Evolutionary conservation across 2,888 invertebrate species (phyloP).

Genomic region (Brachylomia viminalis): DNA sequence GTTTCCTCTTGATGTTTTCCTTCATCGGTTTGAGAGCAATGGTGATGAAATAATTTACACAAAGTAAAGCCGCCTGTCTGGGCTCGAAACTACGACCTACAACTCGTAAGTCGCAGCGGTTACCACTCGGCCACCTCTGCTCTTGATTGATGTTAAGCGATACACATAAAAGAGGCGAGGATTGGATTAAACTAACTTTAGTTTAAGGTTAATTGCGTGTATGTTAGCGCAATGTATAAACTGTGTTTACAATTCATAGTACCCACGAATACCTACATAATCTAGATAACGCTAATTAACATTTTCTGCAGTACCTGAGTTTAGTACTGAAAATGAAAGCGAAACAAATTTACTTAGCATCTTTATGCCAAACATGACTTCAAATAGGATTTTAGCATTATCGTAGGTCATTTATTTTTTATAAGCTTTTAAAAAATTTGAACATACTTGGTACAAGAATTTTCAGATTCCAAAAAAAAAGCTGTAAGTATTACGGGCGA

Average conservation of each 20-base stretch:
- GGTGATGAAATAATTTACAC: too few species aligned
- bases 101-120: too few species aligned
- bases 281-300: constrained; percentile 34
- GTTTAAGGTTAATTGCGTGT: not conserved
- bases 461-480: not conserved
- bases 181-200: not conserved
- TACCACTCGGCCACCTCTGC: too few species aligned
- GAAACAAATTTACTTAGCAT: constrained; percentile 13
- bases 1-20: too few species aligned
- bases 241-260: constrained; percentile 7
- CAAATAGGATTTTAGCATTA: constrained; percentile 10
- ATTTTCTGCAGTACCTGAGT: constrained; percentile 13
- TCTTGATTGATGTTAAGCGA: too few species aligned
- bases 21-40: too few species aligned
- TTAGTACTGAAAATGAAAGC: constrained; percentile 15
- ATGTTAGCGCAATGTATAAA: not conserved
- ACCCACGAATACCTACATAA: constrained; percentile 11
- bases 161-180: not conserved
- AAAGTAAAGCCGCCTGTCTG: too few species aligned
- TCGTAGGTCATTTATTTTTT: not conserved
- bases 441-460: not conserved
- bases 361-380: constrained; percentile 6
- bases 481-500: too few species aligned
- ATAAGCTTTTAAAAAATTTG: not conserved
- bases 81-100: too few species aligned